These are phyloP conservation scores for Cryptocephalus moraei DNA, from an alignment of 2,888 invertebrate genomes.

Conservation along the genomic window DNA sequence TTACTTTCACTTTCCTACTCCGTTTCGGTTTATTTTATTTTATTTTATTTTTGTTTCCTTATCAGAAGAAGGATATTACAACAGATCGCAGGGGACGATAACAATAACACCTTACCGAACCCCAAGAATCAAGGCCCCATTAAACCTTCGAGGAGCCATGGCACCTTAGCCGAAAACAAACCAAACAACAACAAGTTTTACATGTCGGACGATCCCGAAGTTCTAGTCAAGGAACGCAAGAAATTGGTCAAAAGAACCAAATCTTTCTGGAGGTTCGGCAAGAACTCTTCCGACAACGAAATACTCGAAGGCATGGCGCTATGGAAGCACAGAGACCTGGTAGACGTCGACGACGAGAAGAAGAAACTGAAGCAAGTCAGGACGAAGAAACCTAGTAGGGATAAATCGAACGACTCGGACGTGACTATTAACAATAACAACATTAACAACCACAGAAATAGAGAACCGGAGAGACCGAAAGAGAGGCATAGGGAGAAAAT, in stretches of 20 bases:
- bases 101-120: conserved; percentile 15
- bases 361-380: conserved; percentile 23
- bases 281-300: conserved; percentile 56
- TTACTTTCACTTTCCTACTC: conserved; percentile 5
- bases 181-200: conserved; percentile 28
- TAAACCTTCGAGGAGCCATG: conserved; percentile 33
- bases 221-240: conserved; percentile 47
- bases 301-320: conserved; percentile 79
- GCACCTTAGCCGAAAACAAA: conserved; percentile 32
- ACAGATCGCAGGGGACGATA: conserved; percentile 28
- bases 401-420: conserved; percentile 36
- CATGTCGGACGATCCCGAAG: conserved; percentile 48
- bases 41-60: conserved; percentile 4
- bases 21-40: conserved; percentile 8
- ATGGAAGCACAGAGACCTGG: conserved; percentile 77
- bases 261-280: conserved; percentile 77
- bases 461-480: conserved; percentile 23
- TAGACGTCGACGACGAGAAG: conserved; percentile 52
- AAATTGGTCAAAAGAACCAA: conserved; percentile 71
- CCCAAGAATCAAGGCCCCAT: conserved; percentile 15
- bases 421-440: conserved; percentile 32
- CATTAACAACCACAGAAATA: conserved; percentile 1
- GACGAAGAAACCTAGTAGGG: conserved; percentile 20
- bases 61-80: conserved; percentile 11
- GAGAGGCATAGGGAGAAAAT: conserved; percentile 29